Evolutionary conservation across 2,888 invertebrate genomes (phyloP), one percentile per base, ranked within the genome.

Genomic region (Hirtodrosophila trivittata): DNA sequence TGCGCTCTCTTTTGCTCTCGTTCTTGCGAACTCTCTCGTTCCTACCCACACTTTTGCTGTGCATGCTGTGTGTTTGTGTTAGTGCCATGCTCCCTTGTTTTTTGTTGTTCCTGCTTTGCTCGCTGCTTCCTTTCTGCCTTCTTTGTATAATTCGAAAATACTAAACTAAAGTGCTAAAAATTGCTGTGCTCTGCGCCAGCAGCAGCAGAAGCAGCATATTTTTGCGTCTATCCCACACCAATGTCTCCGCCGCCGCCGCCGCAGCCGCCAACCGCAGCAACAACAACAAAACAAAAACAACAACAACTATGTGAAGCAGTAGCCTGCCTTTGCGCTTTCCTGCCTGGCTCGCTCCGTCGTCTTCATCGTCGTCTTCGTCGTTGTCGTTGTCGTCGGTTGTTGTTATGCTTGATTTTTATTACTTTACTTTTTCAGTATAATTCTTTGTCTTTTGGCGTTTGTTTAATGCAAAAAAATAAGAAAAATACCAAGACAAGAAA

Each of bases 91-190:
- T 70, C 75, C 70, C 75, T 75, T 74, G 77, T 77, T 75, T 78
- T 76, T 71, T 68, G 72, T 68, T 78, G 63, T 63, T 65, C 56
- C 58, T 66, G 70, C 77, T 80, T 77, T 75, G 71, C 55, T 51
- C 66, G 66, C 54, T 77, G 71, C 62, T 77, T 77, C 76, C 73
- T 78, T 75, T 52, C 47, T 59, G 55, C 39, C 68, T 75, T 21
- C 18, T 21, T 66, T 67, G 49, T 59, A 60, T 52, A 50, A 46
- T 69, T 70, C 57, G 58, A 71, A 80, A 77, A 75, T 70, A 66
- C 75, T 81, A 86, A 81, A 86, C 77, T 87, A 83, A 87, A 87
- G 87, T 87, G 84, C 83, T 86, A 77, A 76, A 82, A 87, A 84
- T 84, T 87, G 74, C 74, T 81, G 65, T 70, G 72, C 56, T 69